phyloP scores from a whole-genome alignment of 2,113 vertebrate genomes.

The Erpornis zantholeuca region DNA sequence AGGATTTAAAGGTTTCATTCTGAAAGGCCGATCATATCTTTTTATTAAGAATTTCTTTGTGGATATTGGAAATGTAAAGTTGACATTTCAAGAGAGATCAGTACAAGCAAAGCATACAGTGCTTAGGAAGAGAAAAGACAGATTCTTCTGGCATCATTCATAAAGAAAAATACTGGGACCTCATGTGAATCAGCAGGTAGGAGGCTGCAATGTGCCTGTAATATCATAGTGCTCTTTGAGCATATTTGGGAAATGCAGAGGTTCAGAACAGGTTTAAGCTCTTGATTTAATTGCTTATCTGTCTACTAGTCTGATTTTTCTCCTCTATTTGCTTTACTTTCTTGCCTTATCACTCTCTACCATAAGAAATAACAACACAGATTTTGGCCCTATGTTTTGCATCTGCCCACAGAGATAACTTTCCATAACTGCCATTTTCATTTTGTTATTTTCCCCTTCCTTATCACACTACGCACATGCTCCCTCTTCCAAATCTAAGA shows the following conservation, averaged over 20 bases:
- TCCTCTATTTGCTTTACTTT: conserved; percentile 9
- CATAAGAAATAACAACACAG: conserved; percentile 32
- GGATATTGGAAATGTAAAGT: conserved; percentile 52
- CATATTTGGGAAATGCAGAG: background rate
- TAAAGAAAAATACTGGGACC: conserved; percentile 22
- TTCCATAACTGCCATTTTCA: conserved; percentile 28
- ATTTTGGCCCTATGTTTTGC: conserved; percentile 39
- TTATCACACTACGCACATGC: conserved; percentile 23
- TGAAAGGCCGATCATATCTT: conserved; percentile 47
- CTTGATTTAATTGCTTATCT: conserved; percentile 39
- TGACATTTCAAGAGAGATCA: conserved; percentile 48
- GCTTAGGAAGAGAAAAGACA: background rate
- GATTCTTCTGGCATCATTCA: conserved; percentile 17
- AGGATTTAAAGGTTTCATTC: conserved; percentile 47
- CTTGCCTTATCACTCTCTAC: conserved; percentile 27
- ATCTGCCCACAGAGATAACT: conserved; percentile 58
- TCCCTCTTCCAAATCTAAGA: conserved; percentile 39
- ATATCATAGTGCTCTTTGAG: background rate
- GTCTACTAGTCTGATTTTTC: background rate
- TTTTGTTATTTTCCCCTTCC: conserved; percentile 33
- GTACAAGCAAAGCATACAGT: background rate
- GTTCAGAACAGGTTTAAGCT: conserved; percentile 12
- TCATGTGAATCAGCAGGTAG: conserved; percentile 22
- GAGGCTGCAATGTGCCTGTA: background rate
- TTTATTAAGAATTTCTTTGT: conserved; percentile 54